Evolutionary conservation across 2,113 vertebrate species (phyloP), one percentile per base, ranked within the genome.

Genomic region (Anolis sagrei): DNA sequence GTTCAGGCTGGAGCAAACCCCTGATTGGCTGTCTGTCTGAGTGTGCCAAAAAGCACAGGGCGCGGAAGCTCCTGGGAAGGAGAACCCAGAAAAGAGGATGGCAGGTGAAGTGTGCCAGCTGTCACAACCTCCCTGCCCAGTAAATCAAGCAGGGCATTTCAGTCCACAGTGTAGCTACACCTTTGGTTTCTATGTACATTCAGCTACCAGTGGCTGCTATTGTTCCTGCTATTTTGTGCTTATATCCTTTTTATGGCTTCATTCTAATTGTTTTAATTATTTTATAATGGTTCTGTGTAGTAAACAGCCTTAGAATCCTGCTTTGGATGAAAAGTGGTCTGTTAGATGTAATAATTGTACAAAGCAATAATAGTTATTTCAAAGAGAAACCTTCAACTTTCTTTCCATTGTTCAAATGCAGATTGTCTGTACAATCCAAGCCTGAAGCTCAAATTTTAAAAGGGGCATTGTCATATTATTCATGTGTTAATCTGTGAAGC

Each of bases 391-490:
- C 70, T 7, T 39, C 32, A 29, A 68, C 10, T 68, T 29, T 29
- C 34, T 7, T 21, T 32, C 70, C 14, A 8, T 21, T 73, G 18
- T 36, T 39, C 54, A 58, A 58, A 73, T 34, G 23, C 16, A 19
- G 7, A 34, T 73, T 73, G 8, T 7, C 18, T 73, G 23, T 73
- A 39, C 69, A 88, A 84, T 34, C 80, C 87, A 83, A 84, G 86
- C 94, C 84, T 76, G 58, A 87, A 86, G 90, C 90, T 91, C 90
- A 54, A 54, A 90, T 81, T 75, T 34, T 87, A 25, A 23, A 62
- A 77, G 61, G 2, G 72, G 16, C 90, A 92, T 90, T 90, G 68
- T 70, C 87, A n/a, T 13, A 70, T 13, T 77, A 34, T 90, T 87
- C 82, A 86, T 91, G 68, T 79, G 83, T 25, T 88, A 80, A 88